Percentiles rank a stretch among this genome's conserved stretches.
Conservation (phyloP, 1,140 invertebrate species). For the Leptopilina clavipes region DNA sequence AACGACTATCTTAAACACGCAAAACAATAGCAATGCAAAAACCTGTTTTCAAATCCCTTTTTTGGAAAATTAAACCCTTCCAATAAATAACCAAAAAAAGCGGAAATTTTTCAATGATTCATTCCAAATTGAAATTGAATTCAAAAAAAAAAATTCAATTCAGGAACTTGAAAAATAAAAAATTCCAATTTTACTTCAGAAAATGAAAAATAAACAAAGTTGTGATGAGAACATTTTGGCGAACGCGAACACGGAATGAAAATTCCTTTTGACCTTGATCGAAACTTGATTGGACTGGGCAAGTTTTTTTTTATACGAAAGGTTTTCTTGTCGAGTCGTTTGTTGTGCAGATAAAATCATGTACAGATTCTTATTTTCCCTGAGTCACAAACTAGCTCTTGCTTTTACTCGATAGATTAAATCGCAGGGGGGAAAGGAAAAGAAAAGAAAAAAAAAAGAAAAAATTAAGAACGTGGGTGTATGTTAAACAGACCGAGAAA, state of each 20-base stretch:
- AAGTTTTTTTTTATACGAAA: not conserved
- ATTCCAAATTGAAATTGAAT: not conserved
- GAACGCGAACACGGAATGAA: conserved; percentile 7
- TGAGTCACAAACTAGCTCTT: conserved; percentile 39
- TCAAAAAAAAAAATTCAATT: not conserved
- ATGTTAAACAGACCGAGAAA: conserved; percentile 50
- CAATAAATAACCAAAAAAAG: not conserved
- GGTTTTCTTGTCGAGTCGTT: conserved; percentile 16
- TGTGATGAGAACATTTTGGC: not conserved
- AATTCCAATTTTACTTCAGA: no score
- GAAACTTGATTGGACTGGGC: conserved; percentile 42
- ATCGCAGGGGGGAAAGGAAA: not conserved
- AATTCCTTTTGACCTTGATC: conserved; percentile 44
- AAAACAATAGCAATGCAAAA: conserved; percentile 20
- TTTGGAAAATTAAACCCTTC: not conserved
- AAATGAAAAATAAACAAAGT: no score
- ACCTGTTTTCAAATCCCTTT: not conserved
- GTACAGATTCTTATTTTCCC: not conserved
- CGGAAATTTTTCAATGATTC: no score
- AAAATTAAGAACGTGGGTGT: conserved; percentile 49
- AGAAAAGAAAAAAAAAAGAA: not conserved
- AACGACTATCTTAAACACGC: conserved; percentile 18
- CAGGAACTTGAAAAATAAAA: no score
- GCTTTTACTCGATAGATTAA: conserved; percentile 20
- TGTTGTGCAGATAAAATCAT: not conserved